phyloP scores from a whole-genome alignment of 2,888 invertebrate species.

The Parascotia fuliginaria region DNA sequence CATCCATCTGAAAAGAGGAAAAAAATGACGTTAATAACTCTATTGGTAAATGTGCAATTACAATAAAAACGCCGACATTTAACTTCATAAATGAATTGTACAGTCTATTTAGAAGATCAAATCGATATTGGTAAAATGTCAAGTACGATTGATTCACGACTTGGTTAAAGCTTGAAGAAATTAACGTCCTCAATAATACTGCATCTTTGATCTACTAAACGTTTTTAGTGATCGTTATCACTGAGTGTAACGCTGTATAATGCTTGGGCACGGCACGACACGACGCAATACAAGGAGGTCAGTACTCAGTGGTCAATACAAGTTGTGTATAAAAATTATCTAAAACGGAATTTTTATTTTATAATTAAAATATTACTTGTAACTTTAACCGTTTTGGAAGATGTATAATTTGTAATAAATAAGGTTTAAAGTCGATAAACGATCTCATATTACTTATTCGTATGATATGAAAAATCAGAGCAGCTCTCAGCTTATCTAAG shows the following conservation, averaged over 20 bases:
- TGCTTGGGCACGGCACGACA: constrained; percentile 48
- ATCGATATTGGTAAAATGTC: constrained; percentile 60
- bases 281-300: constrained; percentile 42
- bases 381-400: neutral
- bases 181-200: constrained; percentile 48
- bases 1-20: constrained; percentile 87
- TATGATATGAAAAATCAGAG: constrained; percentile 38
- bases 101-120: constrained; percentile 45
- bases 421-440: constrained; percentile 15
- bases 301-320: constrained; percentile 43
- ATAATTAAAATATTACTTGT: constrained; percentile 26
- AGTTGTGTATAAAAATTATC: constrained; percentile 32
- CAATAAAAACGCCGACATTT: constrained; percentile 35
- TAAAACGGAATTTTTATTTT: constrained; percentile 31
- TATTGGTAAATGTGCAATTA: constrained; percentile 22
- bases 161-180: constrained; percentile 39
- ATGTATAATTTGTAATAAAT: constrained; percentile 10
- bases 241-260: constrained; percentile 30
- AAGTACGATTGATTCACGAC: constrained; percentile 64
- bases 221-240: constrained; percentile 46
- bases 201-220: constrained; percentile 49
- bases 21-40: constrained; percentile 39
- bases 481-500: constrained; percentile 28
- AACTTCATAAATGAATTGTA: constrained; percentile 32
- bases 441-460: constrained; percentile 8